These are phyloP conservation scores for Atherinomorus stipes DNA, from an alignment of 2,113 vertebrate species.

Conservation along the genomic window DNA sequence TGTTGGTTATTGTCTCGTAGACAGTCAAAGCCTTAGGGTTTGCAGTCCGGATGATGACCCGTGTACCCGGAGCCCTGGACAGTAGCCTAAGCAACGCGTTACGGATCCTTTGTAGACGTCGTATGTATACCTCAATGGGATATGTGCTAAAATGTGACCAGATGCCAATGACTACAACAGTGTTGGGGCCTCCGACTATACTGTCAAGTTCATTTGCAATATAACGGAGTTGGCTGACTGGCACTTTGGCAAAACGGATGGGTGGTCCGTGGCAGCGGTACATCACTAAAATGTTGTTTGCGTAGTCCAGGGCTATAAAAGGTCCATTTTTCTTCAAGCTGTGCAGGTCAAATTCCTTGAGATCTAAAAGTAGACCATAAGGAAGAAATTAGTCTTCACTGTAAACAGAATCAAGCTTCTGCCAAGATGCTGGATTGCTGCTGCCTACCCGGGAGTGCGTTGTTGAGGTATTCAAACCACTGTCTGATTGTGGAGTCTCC, in stretches of 20 bases:
- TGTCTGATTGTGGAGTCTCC: constrained; percentile 95
- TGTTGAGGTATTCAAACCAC: constrained; percentile 91
- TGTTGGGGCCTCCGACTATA: constrained; percentile 87
- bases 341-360: constrained; percentile 87
- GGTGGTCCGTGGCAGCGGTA: constrained; percentile 91
- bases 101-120: constrained; percentile 87
- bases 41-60: constrained; percentile 87
- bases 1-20: constrained; percentile 88
- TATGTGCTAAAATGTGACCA: constrained; percentile 95
- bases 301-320: constrained; percentile 88
- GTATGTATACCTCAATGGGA: constrained; percentile 89
- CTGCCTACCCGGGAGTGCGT: constrained; percentile 85
- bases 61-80: constrained; percentile 87
- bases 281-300: constrained; percentile 86
- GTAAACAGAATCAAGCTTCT: neutral
- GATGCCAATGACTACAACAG: constrained; percentile 86
- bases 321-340: constrained; percentile 88
- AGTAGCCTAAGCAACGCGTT: constrained; percentile 85
- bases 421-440: neutral
- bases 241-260: constrained; percentile 85
- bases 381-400: constrained; percentile 5
- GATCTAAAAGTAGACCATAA: constrained; percentile 74
- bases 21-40: constrained; percentile 87
- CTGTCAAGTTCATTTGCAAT: constrained; percentile 89
- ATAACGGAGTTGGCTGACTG: constrained; percentile 86